Conservation (phyloP, 2,888 invertebrate species). For the Isotomurus palustris region DNA sequence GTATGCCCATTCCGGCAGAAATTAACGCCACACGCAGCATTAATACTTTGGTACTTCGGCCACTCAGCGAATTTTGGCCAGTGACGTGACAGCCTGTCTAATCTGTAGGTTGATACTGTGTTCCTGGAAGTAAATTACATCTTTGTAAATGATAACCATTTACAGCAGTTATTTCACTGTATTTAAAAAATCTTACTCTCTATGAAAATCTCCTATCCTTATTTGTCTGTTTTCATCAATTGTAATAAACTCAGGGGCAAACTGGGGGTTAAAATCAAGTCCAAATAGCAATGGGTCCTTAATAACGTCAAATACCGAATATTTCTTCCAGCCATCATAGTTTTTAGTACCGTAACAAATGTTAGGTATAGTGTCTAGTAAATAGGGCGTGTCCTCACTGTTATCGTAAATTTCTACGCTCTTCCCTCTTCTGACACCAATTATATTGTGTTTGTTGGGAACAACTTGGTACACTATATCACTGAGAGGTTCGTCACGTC, state of each 20-base stretch:
- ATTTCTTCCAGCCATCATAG: conserved; percentile 4
- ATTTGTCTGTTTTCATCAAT: conserved; percentile 39
- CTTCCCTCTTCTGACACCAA: conserved; percentile 33
- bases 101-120: not conserved
- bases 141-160: not conserved
- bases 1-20: conserved; percentile 9
- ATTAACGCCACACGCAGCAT: conserved; percentile 29
- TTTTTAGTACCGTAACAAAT: conserved; percentile 17
- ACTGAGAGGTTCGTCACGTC: conserved; percentile 7
- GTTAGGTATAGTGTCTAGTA: conserved; percentile 31
- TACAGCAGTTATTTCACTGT: not conserved
- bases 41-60: conserved; percentile 14
- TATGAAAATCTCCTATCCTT: conserved; percentile 20
- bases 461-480: conserved; percentile 33
- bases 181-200: conserved; percentile 19
- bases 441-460: conserved; percentile 10
- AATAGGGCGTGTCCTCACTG: conserved; percentile 13
- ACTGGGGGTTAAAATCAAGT: conserved; percentile 29
- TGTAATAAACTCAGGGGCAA: conserved; percentile 27
- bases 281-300: conserved; percentile 24
- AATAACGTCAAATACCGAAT: not conserved
- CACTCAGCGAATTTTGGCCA: not conserved
- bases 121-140: not conserved
- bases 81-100: not conserved
- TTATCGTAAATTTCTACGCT: conserved; percentile 37